Percentiles rank a stretch among this genome's conserved stretches.
These are phyloP conservation scores for Tringa solitaria DNA, from an alignment of 2,113 vertebrate species.

Conservation along the genomic window DNA sequence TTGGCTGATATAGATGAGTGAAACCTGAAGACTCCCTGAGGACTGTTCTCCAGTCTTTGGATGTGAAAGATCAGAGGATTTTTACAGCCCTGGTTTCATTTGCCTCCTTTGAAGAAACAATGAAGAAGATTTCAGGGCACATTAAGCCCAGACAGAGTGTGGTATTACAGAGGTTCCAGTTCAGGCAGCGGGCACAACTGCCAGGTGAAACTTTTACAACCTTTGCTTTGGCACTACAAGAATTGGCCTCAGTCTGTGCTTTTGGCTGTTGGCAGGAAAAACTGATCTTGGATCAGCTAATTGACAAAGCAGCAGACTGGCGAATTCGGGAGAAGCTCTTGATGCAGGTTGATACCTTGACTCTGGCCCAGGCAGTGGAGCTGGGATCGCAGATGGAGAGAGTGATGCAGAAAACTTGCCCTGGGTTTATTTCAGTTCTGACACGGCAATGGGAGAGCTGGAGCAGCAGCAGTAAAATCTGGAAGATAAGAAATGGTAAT, in stretches of 20 bases:
- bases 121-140: slow-evolving; percentile 33
- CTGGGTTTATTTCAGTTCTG: background rate
- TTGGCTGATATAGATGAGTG: background rate
- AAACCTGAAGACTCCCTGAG: background rate
- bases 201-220: slow-evolving; percentile 4
- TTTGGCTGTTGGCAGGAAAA: slow-evolving; percentile 49
- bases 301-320: slow-evolving; percentile 5
- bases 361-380: background rate
- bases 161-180: slow-evolving; percentile 1
- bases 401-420: background rate
- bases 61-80: background rate
- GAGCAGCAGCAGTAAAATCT: background rate
- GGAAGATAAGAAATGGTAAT: background rate
- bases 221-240: background rate
- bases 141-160: background rate
- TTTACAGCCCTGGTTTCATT: background rate
- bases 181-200: slow-evolving; percentile 1
- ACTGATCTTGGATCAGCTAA: slow-evolving; percentile 31
- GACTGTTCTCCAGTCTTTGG: background rate
- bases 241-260: slow-evolving; percentile 9
- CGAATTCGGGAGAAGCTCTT: background rate
- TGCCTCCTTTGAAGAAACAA: background rate
- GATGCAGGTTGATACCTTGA: background rate
- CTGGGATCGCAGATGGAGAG: slow-evolving; percentile 37
- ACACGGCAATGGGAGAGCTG: slow-evolving; percentile 5